Evolutionary conservation across 2,797 vertebrate genomes (phyloP).

Genomic region (Acanthiza pusilla): DNA sequence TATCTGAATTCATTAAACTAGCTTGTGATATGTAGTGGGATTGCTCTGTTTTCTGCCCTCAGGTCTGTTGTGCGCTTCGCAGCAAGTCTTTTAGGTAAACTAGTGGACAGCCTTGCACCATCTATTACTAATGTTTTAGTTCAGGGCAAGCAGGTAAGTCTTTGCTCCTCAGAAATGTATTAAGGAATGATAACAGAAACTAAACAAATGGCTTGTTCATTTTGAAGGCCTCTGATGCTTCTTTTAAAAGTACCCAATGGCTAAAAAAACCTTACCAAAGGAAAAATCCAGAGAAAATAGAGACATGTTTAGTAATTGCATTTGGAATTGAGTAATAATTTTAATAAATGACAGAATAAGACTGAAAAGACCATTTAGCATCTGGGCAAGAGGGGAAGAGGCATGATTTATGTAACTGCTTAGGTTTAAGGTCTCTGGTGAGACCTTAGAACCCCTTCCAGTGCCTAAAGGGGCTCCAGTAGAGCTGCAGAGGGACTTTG

Average conservation of each 20-base stretch:
- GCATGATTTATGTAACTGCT: neutral
- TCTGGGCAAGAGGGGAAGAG: neutral
- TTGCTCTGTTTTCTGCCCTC: conserved; percentile 87
- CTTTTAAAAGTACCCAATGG: neutral
- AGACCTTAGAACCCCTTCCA: neutral
- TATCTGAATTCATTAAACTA: conserved; percentile 64
- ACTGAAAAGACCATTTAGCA: neutral
- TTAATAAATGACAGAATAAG: neutral
- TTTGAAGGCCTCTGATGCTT: neutral
- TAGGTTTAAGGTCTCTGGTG: neutral
- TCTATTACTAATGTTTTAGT: conserved; percentile 99
- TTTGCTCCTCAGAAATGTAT: conserved; percentile 47
- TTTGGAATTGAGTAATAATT: neutral
- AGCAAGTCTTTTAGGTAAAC: conserved; percentile 98
- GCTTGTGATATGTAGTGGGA: conserved; percentile 73
- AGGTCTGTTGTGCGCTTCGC: conserved; percentile 98
- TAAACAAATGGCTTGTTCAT: neutral
- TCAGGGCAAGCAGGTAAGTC: conserved; percentile 99
- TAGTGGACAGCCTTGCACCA: conserved; percentile 99
- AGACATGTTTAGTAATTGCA: neutral
- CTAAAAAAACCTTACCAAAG: neutral
- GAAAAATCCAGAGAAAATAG: neutral
- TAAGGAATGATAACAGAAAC: conserved; percentile 35
- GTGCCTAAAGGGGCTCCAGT: neutral
- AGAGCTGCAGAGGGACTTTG: neutral